Evolutionary conservation across 2,888 invertebrate genomes (phyloP), one percentile per base, ranked within the genome.

Genomic region (Idaea straminata): DNA sequence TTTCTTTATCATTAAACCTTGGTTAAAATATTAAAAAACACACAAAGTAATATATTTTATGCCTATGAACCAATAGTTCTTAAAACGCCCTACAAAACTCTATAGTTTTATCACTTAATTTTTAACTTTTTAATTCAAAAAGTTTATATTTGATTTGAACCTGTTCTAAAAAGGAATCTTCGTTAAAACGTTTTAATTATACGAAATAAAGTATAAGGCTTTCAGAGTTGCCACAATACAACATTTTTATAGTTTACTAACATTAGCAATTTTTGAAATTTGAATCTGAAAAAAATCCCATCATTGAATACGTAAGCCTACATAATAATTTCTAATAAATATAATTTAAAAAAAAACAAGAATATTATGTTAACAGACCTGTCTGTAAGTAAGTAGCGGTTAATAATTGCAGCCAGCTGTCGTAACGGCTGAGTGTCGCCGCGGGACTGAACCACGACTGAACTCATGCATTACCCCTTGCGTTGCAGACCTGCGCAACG

Each of bases 401-500:
- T 25, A 25, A 25, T 25, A 25, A 25, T 25, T 25, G 25, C 25
- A 25, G 47, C 7, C 47, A 13, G 10, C 47, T 47, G 47, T 47
- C 13, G 10, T 47, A 4, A 47, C 7, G 47, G 47, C 47, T 47
- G 65, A 65, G 38, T 62, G 57, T 63, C 68, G 65, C 65, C 62
- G 64, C 68, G 62, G 6, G n/a, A 68, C 66, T 47, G 47, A 47
- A 47, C 25, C 25, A 25, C 25, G 25, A 25, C 25, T 25, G 25
- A 25, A 25, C 25, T 25, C 25, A 25, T 47, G 47, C 47, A 47
- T 58, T 59, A 58, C 35, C 62, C 62, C 61, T 36, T 10, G 47
- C 64, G 10, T 10, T 62, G 62, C 59, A 64, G 68, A 68, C 66
- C 36, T 68, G 66, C 68, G 66, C 66, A 65, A 10, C n/a, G 36